Base-by-base conservation (phyloP, 2,113 vertebrate species). In the Cercocebus atys region DNA sequence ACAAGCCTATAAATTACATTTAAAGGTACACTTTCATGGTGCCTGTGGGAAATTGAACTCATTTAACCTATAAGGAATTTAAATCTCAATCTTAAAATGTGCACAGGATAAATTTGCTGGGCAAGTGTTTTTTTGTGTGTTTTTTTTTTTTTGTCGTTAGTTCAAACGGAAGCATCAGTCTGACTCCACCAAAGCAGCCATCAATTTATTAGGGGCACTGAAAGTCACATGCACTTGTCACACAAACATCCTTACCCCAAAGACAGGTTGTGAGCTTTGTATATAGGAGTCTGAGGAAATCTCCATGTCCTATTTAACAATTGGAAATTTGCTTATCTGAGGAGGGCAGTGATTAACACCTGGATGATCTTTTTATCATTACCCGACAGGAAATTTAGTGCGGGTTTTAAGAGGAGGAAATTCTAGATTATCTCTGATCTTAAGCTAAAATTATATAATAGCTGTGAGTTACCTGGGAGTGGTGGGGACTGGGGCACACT, bases 1-100 rank as follows among this genome's bases (percentile, higher is more conserved):
- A 20, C 13, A 38, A 52, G 83, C 25, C 59, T 70, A 12, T 38
- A 9, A 7, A 1, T 43, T 57, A 68, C 47, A 47, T 61, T 47
- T 30, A 47, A 87, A 88, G 27, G 32, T 4, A 11, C 16, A 38
- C 0, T 3, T 70, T 52, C 64, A 22, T 0, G 27, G 18, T 76
- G 22, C 25, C 76, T 30, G 3, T 0, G 0, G 47, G 32, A 61
- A 45, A 78, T 0, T 18, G 27, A 52, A 52, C n/a, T 25, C 22
- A 32, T 43, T 38, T 52, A 78, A 45, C 30, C 8, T 78, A 70
- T 23, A 30, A 86, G 59, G 23, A 20, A 81, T 32, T 92, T 73
- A 81, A 89, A 40, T 70, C 45, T 78, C 23, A 59, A 59, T 61
- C 82, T 96, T 59, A 47, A 64, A 23, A 18, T 22, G 40, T n/a